These are phyloP conservation scores for Lasiurus cinereus DNA, from an alignment of 2,113 vertebrate species.

Conservation along the genomic window DNA sequence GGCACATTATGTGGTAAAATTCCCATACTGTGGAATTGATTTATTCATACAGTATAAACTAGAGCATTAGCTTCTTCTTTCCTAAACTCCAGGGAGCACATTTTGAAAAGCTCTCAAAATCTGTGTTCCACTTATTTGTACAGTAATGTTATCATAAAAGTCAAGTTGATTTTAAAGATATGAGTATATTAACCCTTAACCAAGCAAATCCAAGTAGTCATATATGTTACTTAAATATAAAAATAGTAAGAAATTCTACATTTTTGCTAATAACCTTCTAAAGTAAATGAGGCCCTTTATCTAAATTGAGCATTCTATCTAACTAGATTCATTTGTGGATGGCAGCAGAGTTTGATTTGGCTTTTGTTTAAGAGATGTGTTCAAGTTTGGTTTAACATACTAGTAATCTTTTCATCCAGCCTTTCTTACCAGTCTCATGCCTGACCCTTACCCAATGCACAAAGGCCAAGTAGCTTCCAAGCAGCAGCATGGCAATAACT, in stretches of 20 bases:
- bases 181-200: not conserved
- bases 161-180: not conserved
- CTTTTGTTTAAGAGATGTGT: not conserved
- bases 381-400: not conserved
- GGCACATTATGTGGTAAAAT: slow-evolving; percentile 29
- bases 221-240: not conserved
- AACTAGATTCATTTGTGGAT: not conserved
- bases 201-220: not conserved
- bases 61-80: not conserved
- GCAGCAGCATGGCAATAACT: not conserved
- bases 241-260: not conserved
- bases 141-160: not conserved
- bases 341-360: not conserved
- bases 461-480: not conserved
- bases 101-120: slow-evolving; percentile 4
- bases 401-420: not conserved
- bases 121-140: not conserved
- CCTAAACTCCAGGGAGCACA: not conserved
- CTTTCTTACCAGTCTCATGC: not conserved
- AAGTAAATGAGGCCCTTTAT: not conserved
- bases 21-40: not conserved
- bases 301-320: not conserved
- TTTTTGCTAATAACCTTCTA: not conserved
- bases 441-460: not conserved
- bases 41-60: not conserved